These are phyloP conservation scores for Chrysina gloriosa DNA, from an alignment of 2,888 invertebrate species.

Conservation along the genomic window DNA sequence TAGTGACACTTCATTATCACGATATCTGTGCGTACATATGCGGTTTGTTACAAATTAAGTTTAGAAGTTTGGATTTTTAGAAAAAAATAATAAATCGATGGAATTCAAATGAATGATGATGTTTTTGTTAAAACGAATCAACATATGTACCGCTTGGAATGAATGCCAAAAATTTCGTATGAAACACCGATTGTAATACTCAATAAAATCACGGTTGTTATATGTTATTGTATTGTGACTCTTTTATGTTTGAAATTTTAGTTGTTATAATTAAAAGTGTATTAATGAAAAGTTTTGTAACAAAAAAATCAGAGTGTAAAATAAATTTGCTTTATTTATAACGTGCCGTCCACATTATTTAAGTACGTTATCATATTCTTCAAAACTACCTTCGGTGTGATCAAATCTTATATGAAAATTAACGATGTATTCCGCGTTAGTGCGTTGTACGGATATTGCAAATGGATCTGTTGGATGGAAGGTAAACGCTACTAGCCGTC, in stretches of 20 bases:
- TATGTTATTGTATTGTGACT: conserved; percentile 1
- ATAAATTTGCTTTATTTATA: conserved; percentile 35
- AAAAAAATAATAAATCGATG: too few relatives aligned
- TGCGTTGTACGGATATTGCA: conserved; percentile 93
- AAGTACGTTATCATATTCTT: conserved; percentile 27
- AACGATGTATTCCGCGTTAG: conserved; percentile 92
- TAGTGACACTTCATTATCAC: too few relatives aligned
- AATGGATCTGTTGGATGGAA: conserved; percentile 97
- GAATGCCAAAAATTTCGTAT: neutral
- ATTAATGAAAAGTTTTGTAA: conserved; percentile 11
- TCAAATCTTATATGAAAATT: conserved; percentile 87
- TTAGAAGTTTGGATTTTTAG: too few relatives aligned
- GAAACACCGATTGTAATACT: neutral
- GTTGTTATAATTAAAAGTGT: conserved; percentile 10
- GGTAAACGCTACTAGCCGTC: conserved; percentile 91
- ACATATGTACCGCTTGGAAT: too few relatives aligned
- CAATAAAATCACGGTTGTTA: conserved; percentile 5
- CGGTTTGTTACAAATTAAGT: too few relatives aligned
- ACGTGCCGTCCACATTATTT: neutral
- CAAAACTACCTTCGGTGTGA: conserved; percentile 5
- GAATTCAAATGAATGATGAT: too few relatives aligned
- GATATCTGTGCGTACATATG: too few relatives aligned
- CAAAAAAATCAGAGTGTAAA: conserved; percentile 31
- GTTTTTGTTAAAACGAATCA: too few relatives aligned
- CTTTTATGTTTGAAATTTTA: conserved; percentile 8